Evolutionary conservation across 2,888 invertebrate genomes (phyloP).

Genomic region (Sceliomorpha sp.): DNA sequence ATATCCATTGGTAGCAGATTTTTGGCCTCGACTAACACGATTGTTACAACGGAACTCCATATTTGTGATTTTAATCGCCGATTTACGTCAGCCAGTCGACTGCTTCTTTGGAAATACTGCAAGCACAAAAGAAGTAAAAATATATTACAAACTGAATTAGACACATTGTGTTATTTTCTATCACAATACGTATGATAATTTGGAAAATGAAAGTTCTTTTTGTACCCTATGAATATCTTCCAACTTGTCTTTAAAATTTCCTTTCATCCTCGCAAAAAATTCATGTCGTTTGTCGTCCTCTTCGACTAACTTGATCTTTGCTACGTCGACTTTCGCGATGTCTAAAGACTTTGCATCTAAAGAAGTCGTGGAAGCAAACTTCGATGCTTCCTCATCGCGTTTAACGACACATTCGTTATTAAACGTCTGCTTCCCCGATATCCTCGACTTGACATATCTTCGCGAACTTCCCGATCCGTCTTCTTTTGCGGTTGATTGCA

Average conservation of each 20-base stretch:
- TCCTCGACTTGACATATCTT: neutral
- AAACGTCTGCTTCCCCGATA: neutral
- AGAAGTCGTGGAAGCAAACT: neutral
- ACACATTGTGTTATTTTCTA: too few species aligned
- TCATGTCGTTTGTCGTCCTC: slow-evolving; percentile 67
- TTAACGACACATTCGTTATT: neutral
- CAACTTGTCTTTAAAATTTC: slow-evolving; percentile 80
- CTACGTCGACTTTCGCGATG: neutral
- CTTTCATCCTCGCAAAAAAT: slow-evolving; percentile 50
- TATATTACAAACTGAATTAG: too few species aligned
- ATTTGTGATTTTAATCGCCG: slow-evolving; percentile 94
- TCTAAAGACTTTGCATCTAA: slow-evolving; percentile 3
- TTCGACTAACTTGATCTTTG: neutral
- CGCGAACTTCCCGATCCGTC: neutral
- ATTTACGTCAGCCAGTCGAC: slow-evolving; percentile 89
- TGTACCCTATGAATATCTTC: slow-evolving; percentile 85
- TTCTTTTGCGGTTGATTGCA: neutral
- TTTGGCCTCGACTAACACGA: slow-evolving; percentile 97
- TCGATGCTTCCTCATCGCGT: slow-evolving; percentile 9
- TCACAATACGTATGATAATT: too few species aligned
- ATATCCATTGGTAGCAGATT: slow-evolving; percentile 93
- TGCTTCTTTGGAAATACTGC: slow-evolving; percentile 90
- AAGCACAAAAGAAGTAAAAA: too few species aligned
- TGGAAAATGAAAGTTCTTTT: too few species aligned
- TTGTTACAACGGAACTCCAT: slow-evolving; percentile 98